Conservation (phyloP, 2,888 invertebrate species). For the Myopa tessellatipennis region DNA sequence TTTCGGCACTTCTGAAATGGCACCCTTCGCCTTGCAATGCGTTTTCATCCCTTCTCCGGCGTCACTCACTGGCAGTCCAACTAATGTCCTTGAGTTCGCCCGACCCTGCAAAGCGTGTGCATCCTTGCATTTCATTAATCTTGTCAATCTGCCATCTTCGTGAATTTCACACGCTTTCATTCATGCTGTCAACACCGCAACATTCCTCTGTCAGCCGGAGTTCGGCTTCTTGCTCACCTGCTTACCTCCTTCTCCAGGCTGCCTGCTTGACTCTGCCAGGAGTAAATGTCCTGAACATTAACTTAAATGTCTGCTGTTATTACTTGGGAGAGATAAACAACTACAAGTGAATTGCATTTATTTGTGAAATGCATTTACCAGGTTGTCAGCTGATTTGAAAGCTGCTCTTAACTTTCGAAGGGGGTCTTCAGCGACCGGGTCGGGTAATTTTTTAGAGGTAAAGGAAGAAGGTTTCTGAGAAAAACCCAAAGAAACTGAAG, state of each 20-base stretch:
- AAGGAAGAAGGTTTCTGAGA: not conserved
- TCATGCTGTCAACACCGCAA: not conserved
- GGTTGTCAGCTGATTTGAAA: constrained; percentile 17
- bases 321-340: constrained; percentile 37
- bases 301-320: constrained; percentile 36
- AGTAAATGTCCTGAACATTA: constrained; percentile 28
- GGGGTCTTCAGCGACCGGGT: too few species aligned
- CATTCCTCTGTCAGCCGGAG: not conserved
- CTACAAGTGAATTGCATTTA: constrained; percentile 24
- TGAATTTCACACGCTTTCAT: constrained; percentile 12
- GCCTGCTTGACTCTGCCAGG: constrained; percentile 46
- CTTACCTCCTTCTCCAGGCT: constrained; percentile 43
- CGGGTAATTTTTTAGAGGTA: not conserved
- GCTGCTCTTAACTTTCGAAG: too few species aligned
- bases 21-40: too few species aligned
- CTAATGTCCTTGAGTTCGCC: not conserved
- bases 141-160: constrained; percentile 1
- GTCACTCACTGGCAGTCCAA: too few species aligned
- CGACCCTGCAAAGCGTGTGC: not conserved
- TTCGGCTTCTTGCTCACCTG: constrained; percentile 36
- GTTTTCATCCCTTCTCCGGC: too few species aligned
- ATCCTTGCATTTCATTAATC: constrained; percentile 9
- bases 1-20: too few species aligned
- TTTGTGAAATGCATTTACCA: constrained; percentile 33
- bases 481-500: too few species aligned